A percentile compares a stretch with the other conserved stretches of the same genome.
Conservation (phyloP, 2,113 vertebrate species). For the Nerophis lumbriciformis region DNA sequence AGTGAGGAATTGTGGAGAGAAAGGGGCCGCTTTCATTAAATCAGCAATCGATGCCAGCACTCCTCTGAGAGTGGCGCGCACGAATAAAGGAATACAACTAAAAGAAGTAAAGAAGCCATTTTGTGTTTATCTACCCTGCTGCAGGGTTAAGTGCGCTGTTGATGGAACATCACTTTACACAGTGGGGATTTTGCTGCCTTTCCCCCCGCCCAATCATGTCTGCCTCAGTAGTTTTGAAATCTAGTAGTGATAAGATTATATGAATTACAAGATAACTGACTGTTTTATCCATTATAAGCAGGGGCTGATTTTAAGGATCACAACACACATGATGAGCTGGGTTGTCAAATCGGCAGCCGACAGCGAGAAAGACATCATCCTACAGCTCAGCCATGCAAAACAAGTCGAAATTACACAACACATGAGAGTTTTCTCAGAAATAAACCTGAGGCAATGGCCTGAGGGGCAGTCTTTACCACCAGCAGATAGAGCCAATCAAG, state of each 20-base stretch:
- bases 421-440: constrained; percentile 49
- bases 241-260: constrained; percentile 9
- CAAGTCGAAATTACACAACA: constrained; percentile 57
- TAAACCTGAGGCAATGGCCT: constrained; percentile 58
- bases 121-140: constrained; percentile 53
- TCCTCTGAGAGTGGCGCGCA: constrained; percentile 52
- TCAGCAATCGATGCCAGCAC: constrained; percentile 69
- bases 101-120: constrained; percentile 56
- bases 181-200: constrained; percentile 9
- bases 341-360: constrained; percentile 24
- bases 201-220: constrained; percentile 2
- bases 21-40: constrained; percentile 71
- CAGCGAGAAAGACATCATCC: constrained; percentile 40
- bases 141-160: constrained; percentile 33
- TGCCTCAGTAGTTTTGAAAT: constrained; percentile 15
- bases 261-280: constrained; percentile 21
- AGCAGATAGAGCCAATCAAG: constrained; percentile 56
- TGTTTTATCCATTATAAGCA: constrained; percentile 17
- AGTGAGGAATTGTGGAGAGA: constrained; percentile 62
- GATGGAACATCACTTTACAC: constrained; percentile 24
- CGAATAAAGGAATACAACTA: constrained; percentile 63
- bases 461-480: constrained; percentile 45
- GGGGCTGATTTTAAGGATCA: constrained; percentile 25
- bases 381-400: constrained; percentile 55
- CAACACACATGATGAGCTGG: constrained; percentile 32